These are phyloP conservation scores for Dicerorhinus sumatrensis DNA, from an alignment of 2,113 vertebrate genomes.

Conservation along the genomic window DNA sequence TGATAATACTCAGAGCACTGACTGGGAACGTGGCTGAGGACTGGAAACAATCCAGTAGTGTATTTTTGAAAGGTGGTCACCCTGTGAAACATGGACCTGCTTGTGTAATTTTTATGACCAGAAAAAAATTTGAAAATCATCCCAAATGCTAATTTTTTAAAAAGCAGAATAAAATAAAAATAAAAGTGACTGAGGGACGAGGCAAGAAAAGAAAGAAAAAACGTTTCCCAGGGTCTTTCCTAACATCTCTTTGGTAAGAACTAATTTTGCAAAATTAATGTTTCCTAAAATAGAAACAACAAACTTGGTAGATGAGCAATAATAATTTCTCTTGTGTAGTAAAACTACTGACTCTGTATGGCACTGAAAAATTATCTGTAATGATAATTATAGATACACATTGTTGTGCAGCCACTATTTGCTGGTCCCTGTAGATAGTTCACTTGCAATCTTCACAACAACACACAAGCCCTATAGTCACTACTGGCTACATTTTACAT, in stretches of 20 bases:
- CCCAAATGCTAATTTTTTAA: background rate
- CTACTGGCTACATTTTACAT: background rate
- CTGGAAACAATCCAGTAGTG: background rate
- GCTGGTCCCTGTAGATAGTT: background rate
- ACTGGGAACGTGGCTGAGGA: background rate
- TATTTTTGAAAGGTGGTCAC: slow-evolving; percentile 60
- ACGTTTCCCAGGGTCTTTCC: background rate
- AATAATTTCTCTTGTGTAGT: background rate
- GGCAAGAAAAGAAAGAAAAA: slow-evolving; percentile 4
- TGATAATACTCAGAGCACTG: slow-evolving; percentile 53
- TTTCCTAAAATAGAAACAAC: slow-evolving; percentile 37
- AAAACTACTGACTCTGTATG: background rate
- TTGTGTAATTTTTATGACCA: slow-evolving; percentile 36
- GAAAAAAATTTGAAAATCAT: slow-evolving; percentile 48
- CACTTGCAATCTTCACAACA: background rate
- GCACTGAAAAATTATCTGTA: background rate
- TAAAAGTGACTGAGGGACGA: background rate
- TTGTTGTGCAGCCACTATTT: background rate
- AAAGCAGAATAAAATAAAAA: slow-evolving; percentile 37
- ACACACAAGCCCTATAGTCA: background rate
- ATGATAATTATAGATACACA: background rate
- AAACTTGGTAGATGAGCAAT: background rate
- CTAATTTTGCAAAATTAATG: slow-evolving; percentile 39
- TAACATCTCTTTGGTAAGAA: slow-evolving; percentile 1
- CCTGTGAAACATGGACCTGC: slow-evolving; percentile 46